A percentile compares a stretch with the other conserved stretches of the same genome.
These are phyloP conservation scores for Margarornis squamiger DNA, from an alignment of 2,797 vertebrate species.

Conservation along the genomic window DNA sequence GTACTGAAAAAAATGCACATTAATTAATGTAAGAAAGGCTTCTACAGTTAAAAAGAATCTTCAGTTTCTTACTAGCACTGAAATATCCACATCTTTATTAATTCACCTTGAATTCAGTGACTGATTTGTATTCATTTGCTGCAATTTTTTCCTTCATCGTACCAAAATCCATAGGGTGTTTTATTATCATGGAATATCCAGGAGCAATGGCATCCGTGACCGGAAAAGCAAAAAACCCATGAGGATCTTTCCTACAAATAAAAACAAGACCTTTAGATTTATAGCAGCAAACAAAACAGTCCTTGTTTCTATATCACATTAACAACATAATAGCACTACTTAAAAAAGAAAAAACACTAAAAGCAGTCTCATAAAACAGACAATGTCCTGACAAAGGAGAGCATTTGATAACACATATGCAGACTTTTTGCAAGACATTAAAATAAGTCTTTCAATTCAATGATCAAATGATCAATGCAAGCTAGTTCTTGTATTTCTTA, in stretches of 20 bases:
- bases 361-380: background rate
- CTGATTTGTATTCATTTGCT: slow-evolving; percentile 93
- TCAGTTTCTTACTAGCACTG: background rate
- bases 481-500: background rate
- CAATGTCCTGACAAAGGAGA: background rate
- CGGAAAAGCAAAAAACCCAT: slow-evolving; percentile 96
- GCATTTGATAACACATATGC: background rate
- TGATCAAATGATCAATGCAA: background rate
- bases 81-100: background rate
- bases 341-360: background rate
- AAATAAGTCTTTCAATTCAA: background rate
- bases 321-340: background rate
- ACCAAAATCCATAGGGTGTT: slow-evolving; percentile 98
- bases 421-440: background rate
- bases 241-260: slow-evolving; percentile 90
- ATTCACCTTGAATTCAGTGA: slow-evolving; percentile 96
- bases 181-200: slow-evolving; percentile 97
- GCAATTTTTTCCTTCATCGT: slow-evolving; percentile 96
- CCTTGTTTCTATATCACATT: background rate
- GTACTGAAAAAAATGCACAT: background rate
- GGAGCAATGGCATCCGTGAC: slow-evolving; percentile 97
- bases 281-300: background rate
- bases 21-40: background rate
- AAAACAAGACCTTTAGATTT: background rate
- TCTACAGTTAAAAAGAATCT: background rate